Conservation (phyloP, 2,797 vertebrate genomes). For the Chrysocyon brachyurus region DNA sequence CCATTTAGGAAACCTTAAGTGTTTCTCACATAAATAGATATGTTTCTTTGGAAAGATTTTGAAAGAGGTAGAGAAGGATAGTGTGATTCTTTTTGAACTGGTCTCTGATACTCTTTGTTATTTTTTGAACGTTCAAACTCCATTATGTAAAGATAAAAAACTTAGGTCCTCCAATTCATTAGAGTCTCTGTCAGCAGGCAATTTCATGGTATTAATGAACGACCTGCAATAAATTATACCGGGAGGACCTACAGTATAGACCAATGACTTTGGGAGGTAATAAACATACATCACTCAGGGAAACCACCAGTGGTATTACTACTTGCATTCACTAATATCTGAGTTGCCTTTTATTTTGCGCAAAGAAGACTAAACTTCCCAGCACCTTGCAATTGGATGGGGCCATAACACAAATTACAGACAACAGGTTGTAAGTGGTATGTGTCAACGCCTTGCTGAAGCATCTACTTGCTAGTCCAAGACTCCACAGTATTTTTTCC, state of each 20-base stretch:
- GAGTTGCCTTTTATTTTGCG: background rate
- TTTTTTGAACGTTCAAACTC: background rate
- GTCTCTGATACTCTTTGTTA: background rate
- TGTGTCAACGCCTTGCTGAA: background rate
- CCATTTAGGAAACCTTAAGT: background rate
- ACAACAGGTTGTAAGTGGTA: background rate
- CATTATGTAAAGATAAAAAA: background rate
- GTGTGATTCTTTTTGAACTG: background rate
- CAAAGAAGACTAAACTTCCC: background rate
- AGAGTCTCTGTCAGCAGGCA: background rate
- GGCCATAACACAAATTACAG: background rate
- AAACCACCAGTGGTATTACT: background rate
- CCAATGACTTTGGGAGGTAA: background rate
- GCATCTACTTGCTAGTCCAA: background rate
- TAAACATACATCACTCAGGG: background rate
- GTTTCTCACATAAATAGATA: background rate
- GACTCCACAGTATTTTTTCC: background rate
- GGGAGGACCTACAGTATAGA: background rate
- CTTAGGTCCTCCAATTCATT: background rate
- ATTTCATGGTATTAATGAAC: background rate
- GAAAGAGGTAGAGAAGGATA: background rate
- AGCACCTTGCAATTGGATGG: background rate
- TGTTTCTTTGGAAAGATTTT: background rate
- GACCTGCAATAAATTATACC: background rate
- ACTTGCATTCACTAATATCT: background rate